Base-by-base conservation (phyloP, 2,797 vertebrate genomes). In the Sebastes miniatus region DNA sequence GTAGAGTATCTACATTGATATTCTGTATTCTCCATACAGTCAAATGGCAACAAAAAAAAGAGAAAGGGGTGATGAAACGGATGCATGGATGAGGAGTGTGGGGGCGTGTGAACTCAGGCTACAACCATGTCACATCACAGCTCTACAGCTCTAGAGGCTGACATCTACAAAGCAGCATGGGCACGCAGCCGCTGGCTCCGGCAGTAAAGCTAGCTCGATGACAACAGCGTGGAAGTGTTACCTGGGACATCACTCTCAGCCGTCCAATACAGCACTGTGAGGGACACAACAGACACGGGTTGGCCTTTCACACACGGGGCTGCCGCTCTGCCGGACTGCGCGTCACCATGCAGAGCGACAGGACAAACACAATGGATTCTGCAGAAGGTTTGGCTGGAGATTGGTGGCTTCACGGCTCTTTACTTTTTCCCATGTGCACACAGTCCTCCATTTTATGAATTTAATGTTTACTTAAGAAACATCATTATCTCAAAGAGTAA, bases 251-350 rank as follows among this genome's bases (percentile, higher is more conserved):
- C 95, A 93, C 94, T 95, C 91, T 96, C 95, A 85, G 95, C 95
- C 88, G 95, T 95, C 96, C 96, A 96, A 95, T 96, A 96, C 87
- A 96, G 96, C 92, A 96, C 96, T 96, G 96, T 95, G 93, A 95
- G 93, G 95, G 84, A 96, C 94, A 96, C 92, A 95, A 96, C 87
- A 95, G 89, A 96, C 93, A 95, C 47, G 83, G 81, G 94, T 94
- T 92, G 93, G 93, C 95, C 95, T 95, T 93, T 95, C 90, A 93
- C 92, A 95, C 91, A 92, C 91, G 92, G 76, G 73, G 47, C 88
- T 87, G 90, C 83, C 62, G 43, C 89, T 90, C 94, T 88, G 90
- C 80, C 71, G 80, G 92, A 89, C 84, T 61, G 81, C 24, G 77
- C 61, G 32, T 90, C 86, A 87, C 86, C 87, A 76, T 83, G 91